These are phyloP conservation scores for Archips xylosteana DNA, from an alignment of 2,888 invertebrate genomes.

Conservation along the genomic window DNA sequence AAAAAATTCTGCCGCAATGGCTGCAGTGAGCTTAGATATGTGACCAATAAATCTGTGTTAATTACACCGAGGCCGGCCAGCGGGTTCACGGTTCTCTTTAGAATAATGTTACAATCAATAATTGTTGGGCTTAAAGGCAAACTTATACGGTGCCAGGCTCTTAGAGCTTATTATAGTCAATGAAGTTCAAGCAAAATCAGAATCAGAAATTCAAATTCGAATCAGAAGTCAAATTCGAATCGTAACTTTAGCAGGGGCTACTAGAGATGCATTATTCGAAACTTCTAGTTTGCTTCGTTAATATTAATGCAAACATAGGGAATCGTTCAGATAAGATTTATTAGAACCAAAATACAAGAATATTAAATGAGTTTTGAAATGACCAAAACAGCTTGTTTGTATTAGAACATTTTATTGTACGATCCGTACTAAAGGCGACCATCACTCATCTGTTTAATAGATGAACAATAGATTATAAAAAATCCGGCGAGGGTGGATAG, in stretches of 20 bases:
- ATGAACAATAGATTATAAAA: too few relatives aligned
- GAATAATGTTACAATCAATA: not conserved
- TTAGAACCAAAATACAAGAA: too few relatives aligned
- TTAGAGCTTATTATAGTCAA: not conserved
- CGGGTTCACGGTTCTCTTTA: not conserved
- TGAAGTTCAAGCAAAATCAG: not conserved
- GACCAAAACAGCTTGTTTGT: not conserved
- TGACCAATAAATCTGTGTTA: conserved; percentile 50
- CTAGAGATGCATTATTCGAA: not conserved
- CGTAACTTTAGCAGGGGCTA: not conserved
- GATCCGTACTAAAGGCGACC: too few relatives aligned
- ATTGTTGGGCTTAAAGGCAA: not conserved
- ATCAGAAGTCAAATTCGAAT: too few relatives aligned
- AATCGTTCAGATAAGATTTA: not conserved
- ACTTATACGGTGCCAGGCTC: not conserved
- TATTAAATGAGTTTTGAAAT: not conserved
- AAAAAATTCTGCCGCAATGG: conserved; percentile 66
- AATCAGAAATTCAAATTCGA: too few relatives aligned
- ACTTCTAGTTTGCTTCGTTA: not conserved
- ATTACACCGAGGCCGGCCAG: conserved; percentile 22
- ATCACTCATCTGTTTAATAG: too few relatives aligned
- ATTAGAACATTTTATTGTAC: not conserved
- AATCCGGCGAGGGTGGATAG: too few relatives aligned
- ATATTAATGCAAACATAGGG: not conserved
- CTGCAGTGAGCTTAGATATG: conserved; percentile 70